These are phyloP conservation scores for Scolanthus callimorphus DNA, from an alignment of 92 coral and sea anemone genomes.

Conservation along the genomic window DNA sequence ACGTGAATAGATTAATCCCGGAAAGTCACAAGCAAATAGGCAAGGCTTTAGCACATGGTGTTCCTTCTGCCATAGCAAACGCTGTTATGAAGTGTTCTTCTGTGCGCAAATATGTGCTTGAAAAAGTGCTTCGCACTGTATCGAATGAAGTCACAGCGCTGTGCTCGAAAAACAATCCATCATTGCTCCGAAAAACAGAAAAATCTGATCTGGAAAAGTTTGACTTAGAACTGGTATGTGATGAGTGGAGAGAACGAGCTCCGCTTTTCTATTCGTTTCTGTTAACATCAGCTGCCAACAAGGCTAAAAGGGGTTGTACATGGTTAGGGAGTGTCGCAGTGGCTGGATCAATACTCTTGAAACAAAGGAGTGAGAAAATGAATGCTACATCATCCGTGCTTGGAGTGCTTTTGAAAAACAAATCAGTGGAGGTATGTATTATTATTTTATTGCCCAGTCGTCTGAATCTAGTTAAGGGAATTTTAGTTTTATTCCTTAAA, in stretches of 20 bases:
- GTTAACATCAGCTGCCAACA: constrained; percentile 19
- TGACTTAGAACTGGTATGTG: no score
- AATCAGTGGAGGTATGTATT: constrained; percentile 22
- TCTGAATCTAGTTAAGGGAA: no score
- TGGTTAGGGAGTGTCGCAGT: constrained; percentile 46
- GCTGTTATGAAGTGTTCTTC: constrained; percentile 55
- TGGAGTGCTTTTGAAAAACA: constrained; percentile 56
- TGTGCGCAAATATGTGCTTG: constrained; percentile 17
- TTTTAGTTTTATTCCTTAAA: no score
- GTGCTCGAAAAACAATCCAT: constrained; percentile 43
- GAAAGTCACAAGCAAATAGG: constrained; percentile 28
- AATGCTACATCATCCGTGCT: constrained; percentile 46
- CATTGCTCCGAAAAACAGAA: constrained; percentile 41
- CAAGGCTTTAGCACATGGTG: constrained; percentile 44
- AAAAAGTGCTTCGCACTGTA: constrained; percentile 20
- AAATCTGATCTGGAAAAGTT: no score
- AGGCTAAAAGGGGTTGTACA: constrained; percentile 13
- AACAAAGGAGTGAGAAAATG: constrained; percentile 56
- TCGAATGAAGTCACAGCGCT: constrained; percentile 44
- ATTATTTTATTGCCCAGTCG: no score
- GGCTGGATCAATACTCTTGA: constrained; percentile 61
- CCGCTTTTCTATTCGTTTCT: no score
- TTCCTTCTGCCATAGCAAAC: constrained; percentile 37
- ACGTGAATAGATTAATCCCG: constrained; percentile 5
- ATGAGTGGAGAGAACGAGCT: no score